phyloP scores from a whole-genome alignment of 1,140 invertebrate genomes.

The Drosophila virilis region DNA sequence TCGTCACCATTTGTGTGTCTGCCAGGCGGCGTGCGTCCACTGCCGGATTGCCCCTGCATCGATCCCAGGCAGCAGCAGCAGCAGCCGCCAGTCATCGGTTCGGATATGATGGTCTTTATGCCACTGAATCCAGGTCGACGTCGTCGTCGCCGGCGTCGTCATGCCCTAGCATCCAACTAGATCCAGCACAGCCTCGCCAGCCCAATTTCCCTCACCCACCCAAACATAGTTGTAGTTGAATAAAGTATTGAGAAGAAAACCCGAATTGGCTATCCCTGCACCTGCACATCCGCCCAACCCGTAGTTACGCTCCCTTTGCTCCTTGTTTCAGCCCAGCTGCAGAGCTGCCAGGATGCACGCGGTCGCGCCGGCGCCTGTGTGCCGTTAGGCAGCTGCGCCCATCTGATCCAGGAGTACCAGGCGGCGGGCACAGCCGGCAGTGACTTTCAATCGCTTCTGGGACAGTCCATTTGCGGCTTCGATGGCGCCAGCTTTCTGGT shows the following conservation, averaged over 20 bases:
- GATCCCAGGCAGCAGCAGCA: constrained; percentile 64
- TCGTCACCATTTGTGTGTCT: constrained; percentile 67
- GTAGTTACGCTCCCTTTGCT: not conserved
- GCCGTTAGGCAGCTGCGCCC: constrained; percentile 84
- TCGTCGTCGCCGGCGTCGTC: constrained; percentile 60
- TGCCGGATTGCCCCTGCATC: constrained; percentile 79
- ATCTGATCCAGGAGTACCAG: constrained; percentile 84
- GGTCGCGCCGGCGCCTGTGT: constrained; percentile 84
- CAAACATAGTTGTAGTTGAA: constrained; percentile 29
- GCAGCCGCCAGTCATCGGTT: constrained; percentile 33
- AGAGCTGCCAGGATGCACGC: constrained; percentile 78
- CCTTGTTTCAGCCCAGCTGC: constrained; percentile 64
- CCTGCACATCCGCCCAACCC: not conserved
- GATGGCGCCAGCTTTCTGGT: constrained; percentile 84
- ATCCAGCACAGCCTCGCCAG: constrained; percentile 7
- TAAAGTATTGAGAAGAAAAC: constrained; percentile 48
- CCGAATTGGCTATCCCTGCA: constrained; percentile 43
- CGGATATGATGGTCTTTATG: constrained; percentile 78
- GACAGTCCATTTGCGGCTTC: constrained; percentile 86
- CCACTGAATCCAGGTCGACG: constrained; percentile 57
- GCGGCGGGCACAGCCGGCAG: constrained; percentile 65
- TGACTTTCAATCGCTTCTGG: constrained; percentile 83
- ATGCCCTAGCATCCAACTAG: constrained; percentile 24
- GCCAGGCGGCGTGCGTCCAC: constrained; percentile 56
- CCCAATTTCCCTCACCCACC: not conserved